phyloP scores from a whole-genome alignment of 1,140 invertebrate genomes.

The Trachymyrmex septentrionalis region DNA sequence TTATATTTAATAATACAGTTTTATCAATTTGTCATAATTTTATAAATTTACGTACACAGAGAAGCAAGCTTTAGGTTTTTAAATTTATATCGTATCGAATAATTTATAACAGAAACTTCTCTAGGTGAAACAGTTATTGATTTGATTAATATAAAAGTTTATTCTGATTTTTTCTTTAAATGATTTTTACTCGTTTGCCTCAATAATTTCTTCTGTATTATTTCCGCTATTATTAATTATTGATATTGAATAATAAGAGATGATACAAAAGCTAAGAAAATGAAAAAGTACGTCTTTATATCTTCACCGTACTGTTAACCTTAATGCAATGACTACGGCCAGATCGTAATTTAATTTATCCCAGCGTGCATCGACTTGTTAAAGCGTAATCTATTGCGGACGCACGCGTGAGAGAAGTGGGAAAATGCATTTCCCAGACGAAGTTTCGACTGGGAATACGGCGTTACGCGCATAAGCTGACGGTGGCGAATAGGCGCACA shows the following conservation, averaged over 20 bases:
- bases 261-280: not conserved
- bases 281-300: not conserved
- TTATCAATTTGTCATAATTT: not conserved
- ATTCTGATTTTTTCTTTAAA: not conserved
- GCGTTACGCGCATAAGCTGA: slow-evolving; percentile 11
- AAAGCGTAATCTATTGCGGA: slow-evolving; percentile 21
- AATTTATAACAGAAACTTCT: slow-evolving; percentile 2
- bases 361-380: not conserved
- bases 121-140: not conserved
- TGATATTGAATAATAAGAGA: not conserved
- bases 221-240: not conserved
- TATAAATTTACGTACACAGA: not conserved
- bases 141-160: slow-evolving; percentile 25
- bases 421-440: slow-evolving; percentile 36
- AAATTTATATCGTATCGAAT: slow-evolving; percentile 1
- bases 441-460: slow-evolving; percentile 47
- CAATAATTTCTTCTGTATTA: not conserved
- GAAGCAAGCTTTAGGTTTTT: not conserved
- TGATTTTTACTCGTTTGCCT: not conserved
- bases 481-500: slow-evolving; percentile 29
- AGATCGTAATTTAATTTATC: slow-evolving; percentile 32
- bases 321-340: not conserved
- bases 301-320: not conserved
- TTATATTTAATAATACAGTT: slow-evolving; percentile 15
- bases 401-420: not conserved